Percentiles rank a stretch among this genome's conserved stretches.
Conservation (phyloP, 2,113 vertebrate species). For the Leucopternis melanops region DNA sequence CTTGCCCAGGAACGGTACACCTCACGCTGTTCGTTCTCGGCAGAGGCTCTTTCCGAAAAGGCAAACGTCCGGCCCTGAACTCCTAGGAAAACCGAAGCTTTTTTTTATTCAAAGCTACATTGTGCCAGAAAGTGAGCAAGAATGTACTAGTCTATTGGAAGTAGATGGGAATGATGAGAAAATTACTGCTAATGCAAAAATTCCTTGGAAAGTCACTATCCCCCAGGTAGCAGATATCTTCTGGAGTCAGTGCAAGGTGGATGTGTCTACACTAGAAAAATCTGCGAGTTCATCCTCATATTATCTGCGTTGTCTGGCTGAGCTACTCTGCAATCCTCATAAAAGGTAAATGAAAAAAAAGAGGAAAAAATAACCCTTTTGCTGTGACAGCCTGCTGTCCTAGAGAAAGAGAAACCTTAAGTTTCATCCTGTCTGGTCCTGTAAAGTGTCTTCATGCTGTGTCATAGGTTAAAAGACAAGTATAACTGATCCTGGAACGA, state of each 20-base stretch:
- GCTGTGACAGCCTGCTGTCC: neutral
- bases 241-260: slow-evolving; percentile 86
- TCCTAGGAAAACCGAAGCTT: slow-evolving; percentile 88
- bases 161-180: slow-evolving; percentile 61
- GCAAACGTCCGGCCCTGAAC: too few species aligned
- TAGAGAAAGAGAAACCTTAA: neutral
- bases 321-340: slow-evolving; percentile 64
- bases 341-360: slow-evolving; percentile 70
- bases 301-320: slow-evolving; percentile 77
- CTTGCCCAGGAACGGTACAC: too few species aligned
- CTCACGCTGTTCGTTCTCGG: too few species aligned
- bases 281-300: slow-evolving; percentile 56
- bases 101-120: slow-evolving; percentile 92
- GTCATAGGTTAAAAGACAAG: neutral
- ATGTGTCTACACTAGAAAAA: slow-evolving; percentile 63
- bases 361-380: neutral
- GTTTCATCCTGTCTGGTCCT: neutral
- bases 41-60: too few species aligned
- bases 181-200: neutral
- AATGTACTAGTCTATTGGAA: slow-evolving; percentile 62
- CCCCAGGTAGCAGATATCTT: slow-evolving; percentile 85
- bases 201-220: neutral
- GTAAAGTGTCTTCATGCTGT: neutral
- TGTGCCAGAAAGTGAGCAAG: neutral
- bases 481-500: neutral